These are phyloP conservation scores for Leucoraja erinaceus DNA, from an alignment of 2,113 vertebrate genomes.

Conservation along the genomic window DNA sequence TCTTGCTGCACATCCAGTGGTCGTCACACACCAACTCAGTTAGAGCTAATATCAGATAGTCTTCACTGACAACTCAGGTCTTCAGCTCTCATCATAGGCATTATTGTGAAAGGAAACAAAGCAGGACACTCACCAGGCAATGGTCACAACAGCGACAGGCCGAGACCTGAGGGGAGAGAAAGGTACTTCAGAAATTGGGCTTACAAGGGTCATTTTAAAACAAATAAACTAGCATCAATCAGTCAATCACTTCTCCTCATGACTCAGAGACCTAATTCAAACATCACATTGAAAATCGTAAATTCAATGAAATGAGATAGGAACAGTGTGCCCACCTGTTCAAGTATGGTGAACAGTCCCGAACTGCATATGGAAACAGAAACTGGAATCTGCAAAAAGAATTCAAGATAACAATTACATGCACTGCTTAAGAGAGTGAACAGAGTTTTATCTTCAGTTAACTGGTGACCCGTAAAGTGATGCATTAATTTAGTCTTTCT, in stretches of 20 bases:
- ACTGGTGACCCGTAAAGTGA: no score
- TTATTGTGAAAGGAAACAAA: not conserved
- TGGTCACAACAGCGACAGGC: not conserved
- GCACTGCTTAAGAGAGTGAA: no score
- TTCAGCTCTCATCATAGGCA: slow-evolving; percentile 55
- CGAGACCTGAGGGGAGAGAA: not conserved
- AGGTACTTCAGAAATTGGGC: not conserved
- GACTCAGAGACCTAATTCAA: slow-evolving; percentile 71
- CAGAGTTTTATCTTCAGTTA: no score
- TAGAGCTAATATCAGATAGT: slow-evolving; percentile 62
- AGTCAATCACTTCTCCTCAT: slow-evolving; percentile 53
- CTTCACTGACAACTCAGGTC: slow-evolving; percentile 52
- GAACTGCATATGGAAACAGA: not conserved
- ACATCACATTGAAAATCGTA: not conserved
- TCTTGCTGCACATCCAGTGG: not conserved
- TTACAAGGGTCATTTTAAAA: not conserved
- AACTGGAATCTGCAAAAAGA: not conserved
- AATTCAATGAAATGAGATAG: not conserved
- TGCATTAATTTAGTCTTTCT: no score
- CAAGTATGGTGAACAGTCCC: not conserved
- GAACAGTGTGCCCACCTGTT: not conserved
- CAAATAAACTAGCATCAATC: not conserved
- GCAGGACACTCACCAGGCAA: not conserved
- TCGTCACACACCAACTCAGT: slow-evolving; percentile 49
- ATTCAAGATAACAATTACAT: no score